Evolutionary conservation across 1,140 invertebrate species (phyloP), one percentile per base, ranked within the genome.

Genomic region (Caerostris extrusa): DNA sequence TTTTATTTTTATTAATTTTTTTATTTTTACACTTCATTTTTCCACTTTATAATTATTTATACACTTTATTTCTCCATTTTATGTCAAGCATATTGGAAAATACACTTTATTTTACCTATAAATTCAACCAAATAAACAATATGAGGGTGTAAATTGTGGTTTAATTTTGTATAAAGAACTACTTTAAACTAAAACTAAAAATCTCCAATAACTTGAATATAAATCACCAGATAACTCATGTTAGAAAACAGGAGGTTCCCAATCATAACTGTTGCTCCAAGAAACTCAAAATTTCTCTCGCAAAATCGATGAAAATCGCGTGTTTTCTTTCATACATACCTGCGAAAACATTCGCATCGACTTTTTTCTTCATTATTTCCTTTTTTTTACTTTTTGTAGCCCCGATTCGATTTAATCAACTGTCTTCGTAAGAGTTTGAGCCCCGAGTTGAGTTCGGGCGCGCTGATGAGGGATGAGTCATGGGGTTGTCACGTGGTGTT

Each of bases 401-500:
- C n/a, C 53, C 82, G 56, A 88, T 88, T 64, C 86, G 86, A 88
- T 88, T 88, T 88, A 88, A 88, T 88, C 86, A 88, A 88, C 19
- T 64, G 86, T 88, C 86, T 88, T 88, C 61, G 34, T 58, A 57
- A 85, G 34, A 82, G 34, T 53, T 34, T 55, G 55, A 82, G 77
- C 77, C 34, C 77, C 77, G 83, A 58, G 17, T 19, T n/a, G 57
- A 77, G 71, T 77, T 50, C 53, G 71, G 71, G 19, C 50, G 71
- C 71, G 19, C 71, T 83, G 55, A 58, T 58, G 61, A 88, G 82
- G 53, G 77, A 85, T 85, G 90, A 85, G 77, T 85, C 81, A 83
- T 67, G 58, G 86, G 83, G 53, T 34, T 85, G 82, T 92, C 90
- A 92, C 90, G 90, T 85, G 90, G 90, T 83, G 90, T 92, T 92